phyloP scores from a whole-genome alignment of 2,113 vertebrate species.

The Lophius piscatorius region DNA sequence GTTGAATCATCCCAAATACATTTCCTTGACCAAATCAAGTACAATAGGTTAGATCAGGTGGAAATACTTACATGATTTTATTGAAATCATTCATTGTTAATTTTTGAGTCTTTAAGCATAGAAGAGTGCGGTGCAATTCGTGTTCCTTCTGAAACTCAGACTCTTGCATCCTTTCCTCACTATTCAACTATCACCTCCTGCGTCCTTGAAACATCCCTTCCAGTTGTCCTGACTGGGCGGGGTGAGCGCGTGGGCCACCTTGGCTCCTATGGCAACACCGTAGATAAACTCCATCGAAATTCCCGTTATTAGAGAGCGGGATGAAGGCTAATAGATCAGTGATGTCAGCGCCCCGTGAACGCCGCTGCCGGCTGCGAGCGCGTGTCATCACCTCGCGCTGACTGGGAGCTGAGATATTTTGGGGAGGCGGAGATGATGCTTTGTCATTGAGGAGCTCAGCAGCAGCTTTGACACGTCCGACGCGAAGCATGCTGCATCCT shows the following conservation, averaged over 20 bases:
- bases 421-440: conserved; percentile 70
- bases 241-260: conserved; percentile 83
- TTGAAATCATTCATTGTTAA: no score
- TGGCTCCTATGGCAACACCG: conserved; percentile 90
- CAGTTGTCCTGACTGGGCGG: conserved; percentile 82
- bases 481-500: conserved; percentile 75
- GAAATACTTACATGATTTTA: no score
- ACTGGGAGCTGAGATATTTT: conserved; percentile 48
- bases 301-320: conserved; percentile 82
- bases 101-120: no score
- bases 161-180: conserved; percentile 6
- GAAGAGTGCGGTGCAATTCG: no score
- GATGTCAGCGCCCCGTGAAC: conserved; percentile 80
- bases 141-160: no score
- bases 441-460: conserved; percentile 79
- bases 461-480: conserved; percentile 74
- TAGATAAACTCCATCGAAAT: conserved; percentile 87
- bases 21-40: no score
- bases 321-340: conserved; percentile 80
- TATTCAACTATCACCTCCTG: conserved; percentile 26
- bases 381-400: conserved; percentile 63
- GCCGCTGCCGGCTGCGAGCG: conserved; percentile 45
- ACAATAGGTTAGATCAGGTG: no score
- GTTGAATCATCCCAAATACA: no score
- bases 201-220: conserved; percentile 65